Conservation (phyloP, 2,113 vertebrate species). For the Silurus meridionalis region DNA sequence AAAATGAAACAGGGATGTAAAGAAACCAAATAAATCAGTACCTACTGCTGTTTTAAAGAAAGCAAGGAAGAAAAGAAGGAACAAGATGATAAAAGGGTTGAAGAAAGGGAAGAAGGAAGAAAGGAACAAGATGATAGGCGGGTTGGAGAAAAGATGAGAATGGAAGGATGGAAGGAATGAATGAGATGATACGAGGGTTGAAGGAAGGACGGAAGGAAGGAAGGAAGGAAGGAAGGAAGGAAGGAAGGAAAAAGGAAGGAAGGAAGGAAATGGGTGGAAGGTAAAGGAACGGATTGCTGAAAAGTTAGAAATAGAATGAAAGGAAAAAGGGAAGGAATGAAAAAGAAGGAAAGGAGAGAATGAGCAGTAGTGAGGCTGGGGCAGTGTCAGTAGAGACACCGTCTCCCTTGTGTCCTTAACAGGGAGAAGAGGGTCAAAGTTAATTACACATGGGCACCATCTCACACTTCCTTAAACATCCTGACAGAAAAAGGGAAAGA, state of each 20-base stretch:
- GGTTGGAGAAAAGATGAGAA: background rate
- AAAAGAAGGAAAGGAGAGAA: background rate
- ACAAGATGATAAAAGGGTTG: too few relatives aligned
- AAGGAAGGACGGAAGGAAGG: background rate
- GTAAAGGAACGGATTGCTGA: too few relatives aligned
- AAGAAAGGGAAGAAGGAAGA: background rate
- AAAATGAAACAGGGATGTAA: background rate
- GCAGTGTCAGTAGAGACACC: background rate
- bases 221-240: too few relatives aligned
- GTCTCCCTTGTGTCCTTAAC: background rate
- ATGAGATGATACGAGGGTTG: too few relatives aligned
- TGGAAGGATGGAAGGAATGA: background rate
- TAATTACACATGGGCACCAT: background rate
- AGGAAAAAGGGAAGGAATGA: background rate
- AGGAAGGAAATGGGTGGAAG: too few relatives aligned
- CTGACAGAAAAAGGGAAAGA: background rate
- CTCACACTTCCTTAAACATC: slow-evolving; percentile 15
- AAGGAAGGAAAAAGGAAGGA: background rate
- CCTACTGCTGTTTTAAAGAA: background rate
- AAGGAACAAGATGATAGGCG: too few relatives aligned
- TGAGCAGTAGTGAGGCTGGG: background rate
- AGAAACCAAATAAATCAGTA: background rate
- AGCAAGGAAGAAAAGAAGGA: too few relatives aligned
- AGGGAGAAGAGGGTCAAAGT: slow-evolving; percentile 11
- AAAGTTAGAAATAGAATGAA: background rate